Evolutionary conservation across 2,797 vertebrate genomes (phyloP).

Genomic region (Pangasius sanitwongsei): DNA sequence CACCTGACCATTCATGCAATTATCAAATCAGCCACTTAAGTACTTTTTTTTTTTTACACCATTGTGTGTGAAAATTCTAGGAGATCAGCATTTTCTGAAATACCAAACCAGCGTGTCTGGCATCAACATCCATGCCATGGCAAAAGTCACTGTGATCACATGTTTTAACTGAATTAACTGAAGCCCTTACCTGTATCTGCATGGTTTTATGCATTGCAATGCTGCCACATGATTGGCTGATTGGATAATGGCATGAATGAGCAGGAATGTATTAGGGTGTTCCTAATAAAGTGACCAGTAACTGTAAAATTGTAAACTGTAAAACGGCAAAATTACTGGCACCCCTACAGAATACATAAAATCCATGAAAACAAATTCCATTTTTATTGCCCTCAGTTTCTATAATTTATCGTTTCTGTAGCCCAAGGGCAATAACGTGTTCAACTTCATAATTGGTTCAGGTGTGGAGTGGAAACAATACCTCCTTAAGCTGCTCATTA

Average conservation of each 20-base stretch:
- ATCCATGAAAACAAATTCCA: not conserved
- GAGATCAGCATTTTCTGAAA: not conserved
- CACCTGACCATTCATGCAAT: not conserved
- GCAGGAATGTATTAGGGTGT: not conserved
- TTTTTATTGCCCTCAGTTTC: not conserved
- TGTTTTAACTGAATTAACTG: not conserved
- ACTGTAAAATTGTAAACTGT: not conserved
- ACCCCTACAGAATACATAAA: not conserved
- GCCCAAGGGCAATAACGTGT: not conserved
- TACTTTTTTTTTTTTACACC: not conserved
- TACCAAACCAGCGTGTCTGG: not conserved
- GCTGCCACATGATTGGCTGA: not conserved
- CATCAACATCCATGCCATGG: not conserved
- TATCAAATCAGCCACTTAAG: not conserved
- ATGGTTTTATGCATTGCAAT: not conserved
- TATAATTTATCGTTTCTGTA: not conserved
- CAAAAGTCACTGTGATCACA: not conserved
- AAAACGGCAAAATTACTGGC: not conserved
- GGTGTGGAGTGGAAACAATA: not conserved
- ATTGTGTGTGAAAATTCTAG: not conserved
- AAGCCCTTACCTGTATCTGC: not conserved
- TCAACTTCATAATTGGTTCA: not conserved
- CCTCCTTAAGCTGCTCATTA: not conserved
- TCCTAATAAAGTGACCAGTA: not conserved
- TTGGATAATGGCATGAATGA: not conserved